Evolutionary conservation across 2,113 vertebrate species (phyloP), one percentile per base, ranked within the genome.

Genomic region (Campylomormyrus tamandua): DNA sequence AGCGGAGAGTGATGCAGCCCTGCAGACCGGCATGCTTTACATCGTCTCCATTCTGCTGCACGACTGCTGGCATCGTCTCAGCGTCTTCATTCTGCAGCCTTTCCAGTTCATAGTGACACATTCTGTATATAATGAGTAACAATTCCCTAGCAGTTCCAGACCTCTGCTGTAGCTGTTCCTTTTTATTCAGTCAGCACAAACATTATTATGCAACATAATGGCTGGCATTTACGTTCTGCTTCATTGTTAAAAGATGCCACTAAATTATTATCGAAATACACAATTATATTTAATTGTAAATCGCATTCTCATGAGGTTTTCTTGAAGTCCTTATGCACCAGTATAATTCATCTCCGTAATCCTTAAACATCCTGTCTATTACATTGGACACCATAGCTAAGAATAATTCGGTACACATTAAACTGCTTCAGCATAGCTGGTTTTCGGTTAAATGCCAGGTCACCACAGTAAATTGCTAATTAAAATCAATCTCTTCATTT

Each of bases 11-110:
- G 85, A 53, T 35, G 2, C 7, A 35, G 15, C 35, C 48, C 45
- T 35, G 15, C 17, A 35, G 15, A 21, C 48, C 45, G 35, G 27
- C 53, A 45, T n/a, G 49, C 24, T 17, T 19, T 11, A 39, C 52
- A 35, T 7, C 48, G 3, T 42, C 70, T 80, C 45, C 70, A 5
- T 48, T 31, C 24, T 84, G 58, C 46, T 31, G 48, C 58, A 58
- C 1, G 87, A 24, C 45, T 89, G 53, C 87, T 21, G 88, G 9
- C 50, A 56, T 31, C 21, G 53, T 85, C 83, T 91, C 58, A n/a
- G 89, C 87, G 77, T 91, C 86, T 90, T 89, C 53, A 19, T 13
- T 46, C 56, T 62, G 53, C 89, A 52, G 56, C 83, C 17, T 52
- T 56, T 42, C 7, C 49, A 19, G 66, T 66, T 45, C 83, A 86